Conservation (phyloP, 64 coral and sea anemone species). For the Montipora cactus region DNA sequence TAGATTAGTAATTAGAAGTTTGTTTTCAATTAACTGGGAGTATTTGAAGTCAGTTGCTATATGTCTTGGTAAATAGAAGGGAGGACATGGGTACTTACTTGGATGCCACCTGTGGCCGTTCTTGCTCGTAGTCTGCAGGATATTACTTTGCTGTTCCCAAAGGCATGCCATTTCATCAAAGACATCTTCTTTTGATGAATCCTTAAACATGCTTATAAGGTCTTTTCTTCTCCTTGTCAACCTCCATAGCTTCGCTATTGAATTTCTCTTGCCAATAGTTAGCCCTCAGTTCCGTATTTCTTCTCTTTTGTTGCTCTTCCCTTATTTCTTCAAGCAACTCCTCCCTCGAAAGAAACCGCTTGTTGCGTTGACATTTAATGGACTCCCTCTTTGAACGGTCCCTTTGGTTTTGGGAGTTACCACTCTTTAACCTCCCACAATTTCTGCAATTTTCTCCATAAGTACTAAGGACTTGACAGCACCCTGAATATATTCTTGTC, state of each 20-base stretch:
- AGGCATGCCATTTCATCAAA: conserved; percentile 39
- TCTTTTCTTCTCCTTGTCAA: neutral
- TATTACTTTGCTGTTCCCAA: conserved; percentile 38
- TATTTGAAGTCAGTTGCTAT: too few relatives aligned
- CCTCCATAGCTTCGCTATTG: neutral
- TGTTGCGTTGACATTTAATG: neutral
- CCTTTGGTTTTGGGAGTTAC: too few relatives aligned
- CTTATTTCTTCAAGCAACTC: neutral
- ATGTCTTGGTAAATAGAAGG: too few relatives aligned
- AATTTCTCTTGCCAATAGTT: conserved; percentile 27
- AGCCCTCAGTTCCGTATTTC: conserved; percentile 37
- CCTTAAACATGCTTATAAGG: neutral
- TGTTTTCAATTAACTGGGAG: too few relatives aligned
- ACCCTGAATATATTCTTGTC: too few relatives aligned
- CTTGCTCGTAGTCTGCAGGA: neutral
- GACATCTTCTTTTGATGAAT: neutral
- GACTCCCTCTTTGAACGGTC: too few relatives aligned
- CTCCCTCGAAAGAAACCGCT: conserved; percentile 45
- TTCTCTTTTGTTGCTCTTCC: neutral
- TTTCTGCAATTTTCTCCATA: too few relatives aligned
- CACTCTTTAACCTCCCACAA: too few relatives aligned
- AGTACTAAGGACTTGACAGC: too few relatives aligned
- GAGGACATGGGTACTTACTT: conserved; percentile 4
- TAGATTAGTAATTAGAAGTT: too few relatives aligned
- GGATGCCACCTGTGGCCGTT: conserved; percentile 60